phyloP scores from a whole-genome alignment of 1,140 invertebrate genomes.

The Periplaneta americana region DNA sequence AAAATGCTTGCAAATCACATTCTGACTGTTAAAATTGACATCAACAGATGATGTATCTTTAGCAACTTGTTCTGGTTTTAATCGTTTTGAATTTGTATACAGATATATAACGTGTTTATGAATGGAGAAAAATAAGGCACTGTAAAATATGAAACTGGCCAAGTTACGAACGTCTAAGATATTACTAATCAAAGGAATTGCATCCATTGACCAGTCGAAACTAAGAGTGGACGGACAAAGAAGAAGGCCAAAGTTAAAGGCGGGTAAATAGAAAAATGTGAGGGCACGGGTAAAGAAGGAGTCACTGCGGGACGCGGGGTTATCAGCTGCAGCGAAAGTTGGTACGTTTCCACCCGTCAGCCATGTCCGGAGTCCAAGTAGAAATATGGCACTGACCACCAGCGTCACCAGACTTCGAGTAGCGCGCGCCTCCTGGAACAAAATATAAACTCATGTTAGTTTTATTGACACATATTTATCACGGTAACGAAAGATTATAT shows the following conservation, averaged over 20 bases:
- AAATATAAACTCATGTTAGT: no score
- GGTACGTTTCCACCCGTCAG: constrained; percentile 59
- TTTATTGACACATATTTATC: no score
- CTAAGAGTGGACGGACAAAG: constrained; percentile 76
- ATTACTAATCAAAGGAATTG: constrained; percentile 71
- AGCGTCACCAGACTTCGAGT: not conserved
- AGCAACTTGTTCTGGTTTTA: not conserved
- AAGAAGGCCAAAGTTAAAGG: constrained; percentile 78
- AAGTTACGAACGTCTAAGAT: constrained; percentile 71
- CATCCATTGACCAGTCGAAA: constrained; percentile 96
- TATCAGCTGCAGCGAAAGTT: constrained; percentile 83
- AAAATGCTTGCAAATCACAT: not conserved
- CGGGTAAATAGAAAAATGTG: constrained; percentile 84
- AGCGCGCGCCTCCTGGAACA: not conserved
- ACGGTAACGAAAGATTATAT: no score
- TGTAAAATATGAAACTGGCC: constrained; percentile 64
- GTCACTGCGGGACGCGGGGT: constrained; percentile 75
- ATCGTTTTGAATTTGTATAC: not conserved
- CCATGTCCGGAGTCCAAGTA: constrained; percentile 40
- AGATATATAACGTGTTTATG: not conserved
- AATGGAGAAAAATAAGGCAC: not conserved
- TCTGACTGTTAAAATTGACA: not conserved
- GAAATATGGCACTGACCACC: constrained; percentile 40
- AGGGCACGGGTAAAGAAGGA: constrained; percentile 65
- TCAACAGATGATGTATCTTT: not conserved